Evolutionary conservation across 2,797 vertebrate genomes (phyloP), one percentile per base, ranked within the genome.

Genomic region (Euphonia xanthogaster): DNA sequence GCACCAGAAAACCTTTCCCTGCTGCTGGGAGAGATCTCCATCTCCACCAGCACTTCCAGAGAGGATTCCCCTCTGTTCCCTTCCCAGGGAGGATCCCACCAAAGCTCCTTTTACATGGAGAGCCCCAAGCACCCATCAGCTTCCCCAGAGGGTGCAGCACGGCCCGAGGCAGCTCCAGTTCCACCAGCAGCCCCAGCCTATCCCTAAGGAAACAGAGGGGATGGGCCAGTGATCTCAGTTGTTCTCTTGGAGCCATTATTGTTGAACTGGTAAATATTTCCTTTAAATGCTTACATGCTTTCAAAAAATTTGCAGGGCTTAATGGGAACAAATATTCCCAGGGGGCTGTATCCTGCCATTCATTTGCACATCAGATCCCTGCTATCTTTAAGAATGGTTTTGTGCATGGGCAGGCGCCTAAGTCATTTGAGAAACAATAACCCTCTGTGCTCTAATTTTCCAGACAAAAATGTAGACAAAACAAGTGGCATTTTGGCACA

Each of bases 301-400:
- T 25, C 9, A 28, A 77, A 88, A 88, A 70, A n/a, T 25, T 33
- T 55, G 58, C 86, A 40, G 70, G 75, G 68, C 48, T 67, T 75
- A 63, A 71, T 85, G 90, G 71, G 86, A 92, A 94, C 73, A 92
- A 79, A 82, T 87, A 79, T 92, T 92, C 93, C 93, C 77, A 24
- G 74, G 77, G 77, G 88, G 80, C 28, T 90, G 71, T 35, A 93
- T 86, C 94, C 93, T 94, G 92, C 82, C 82, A 55, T 90, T 88
- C 92, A 62, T 40, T n/a, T 37, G 74, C 86, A 79, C 83, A 39
- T 73, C 94, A 87, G 96, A 31, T 66, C 70, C 76, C 90, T 57
- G 93, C 90, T 66, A 74, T 81, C 90, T 86, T 47, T 31, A 54
- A 58, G 90, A 91, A 85, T 55, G 83, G 44, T n/a, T 86, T 88